Evolutionary conservation across 2,888 invertebrate species (phyloP), one percentile per base, ranked within the genome.

Genomic region (Leucophenga montana): DNA sequence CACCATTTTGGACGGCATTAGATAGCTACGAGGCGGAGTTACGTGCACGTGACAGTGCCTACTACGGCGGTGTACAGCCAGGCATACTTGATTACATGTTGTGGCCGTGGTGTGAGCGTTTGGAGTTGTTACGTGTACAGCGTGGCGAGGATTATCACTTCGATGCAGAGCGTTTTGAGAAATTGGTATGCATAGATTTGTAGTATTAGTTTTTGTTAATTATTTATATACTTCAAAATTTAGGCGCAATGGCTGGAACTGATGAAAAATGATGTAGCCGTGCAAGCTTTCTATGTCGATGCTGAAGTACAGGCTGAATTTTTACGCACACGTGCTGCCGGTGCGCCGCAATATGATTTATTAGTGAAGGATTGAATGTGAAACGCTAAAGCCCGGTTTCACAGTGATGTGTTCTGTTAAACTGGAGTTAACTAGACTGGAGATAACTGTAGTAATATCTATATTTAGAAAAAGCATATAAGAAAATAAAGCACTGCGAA

Each of bases 51-150:
- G 91, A 90, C 39, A 92, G 92, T 0, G 90, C 89, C 48, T 95
- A 91, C 86, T 92, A 94, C 78, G 91, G 92, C 71, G 94, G 95
- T 0, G 89, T 90, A 69, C 91, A 91, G 72, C 94, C 95, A 1
- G 95, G 95, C 67, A 92, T 95, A 91, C 87, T 95, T 66, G 95
- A 96, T 86, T 94, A 93, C 77, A 94, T 95, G 91, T 92, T 95
- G 75, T 95, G 95, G 95, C 95, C 95, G 3, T 95, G 95, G 93
- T 92, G 94, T 83, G 95, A 95, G 85, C 85, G 89, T 44, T 79
- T 86, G 8, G 89, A 87, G 68, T 84, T 94, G 66, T 89, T 95
- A 0, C 90, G 90, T 80, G 85, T 93, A 53, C 88, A 94, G 71
- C 80, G 87, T 4, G 92, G 92, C 61, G 90, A 92, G 62, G 92